phyloP scores from a whole-genome alignment of 2,888 invertebrate species.

The Neoascia interrupta region DNA sequence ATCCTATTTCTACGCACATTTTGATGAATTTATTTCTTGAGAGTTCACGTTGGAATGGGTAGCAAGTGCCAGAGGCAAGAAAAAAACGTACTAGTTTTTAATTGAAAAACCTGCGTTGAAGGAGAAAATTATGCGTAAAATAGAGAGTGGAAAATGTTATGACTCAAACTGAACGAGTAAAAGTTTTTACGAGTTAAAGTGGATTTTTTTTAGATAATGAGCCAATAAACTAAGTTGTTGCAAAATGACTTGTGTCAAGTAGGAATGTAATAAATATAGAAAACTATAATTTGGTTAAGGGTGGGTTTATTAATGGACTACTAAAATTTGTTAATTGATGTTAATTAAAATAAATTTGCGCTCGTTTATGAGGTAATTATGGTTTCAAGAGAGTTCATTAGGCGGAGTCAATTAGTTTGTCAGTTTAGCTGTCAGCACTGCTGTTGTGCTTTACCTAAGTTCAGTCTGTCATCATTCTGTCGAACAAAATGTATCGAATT shows the following conservation, averaged over 20 bases:
- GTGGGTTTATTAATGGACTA: slow-evolving; percentile 7
- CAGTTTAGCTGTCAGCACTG: no score
- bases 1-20: slow-evolving; percentile 10
- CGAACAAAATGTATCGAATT: no score
- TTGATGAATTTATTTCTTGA: slow-evolving; percentile 15
- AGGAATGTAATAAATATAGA: neutral
- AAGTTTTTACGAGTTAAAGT: slow-evolving; percentile 19
- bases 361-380: slow-evolving; percentile 9
- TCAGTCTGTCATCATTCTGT: no score
- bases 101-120: slow-evolving; percentile 17
- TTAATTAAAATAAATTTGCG: slow-evolving; percentile 27
- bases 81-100: slow-evolving; percentile 18
- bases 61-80: slow-evolving; percentile 17
- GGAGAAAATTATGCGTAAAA: slow-evolving; percentile 9
- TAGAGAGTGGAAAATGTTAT: slow-evolving; percentile 15
- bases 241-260: slow-evolving; percentile 4
- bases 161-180: slow-evolving; percentile 40
- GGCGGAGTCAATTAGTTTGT: slow-evolving; percentile 17
- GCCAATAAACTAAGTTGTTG: no score
- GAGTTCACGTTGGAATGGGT: slow-evolving; percentile 2
- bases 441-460: neutral
- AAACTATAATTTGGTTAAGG: slow-evolving; percentile 5
- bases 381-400: slow-evolving; percentile 31
- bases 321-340: slow-evolving; percentile 23
- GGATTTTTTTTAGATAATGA: no score